A percentile compares a stretch with the other conserved stretches of the same genome.
These are phyloP conservation scores for Hipparchia sbordonii DNA, from an alignment of 2,888 invertebrate species.

Conservation along the genomic window DNA sequence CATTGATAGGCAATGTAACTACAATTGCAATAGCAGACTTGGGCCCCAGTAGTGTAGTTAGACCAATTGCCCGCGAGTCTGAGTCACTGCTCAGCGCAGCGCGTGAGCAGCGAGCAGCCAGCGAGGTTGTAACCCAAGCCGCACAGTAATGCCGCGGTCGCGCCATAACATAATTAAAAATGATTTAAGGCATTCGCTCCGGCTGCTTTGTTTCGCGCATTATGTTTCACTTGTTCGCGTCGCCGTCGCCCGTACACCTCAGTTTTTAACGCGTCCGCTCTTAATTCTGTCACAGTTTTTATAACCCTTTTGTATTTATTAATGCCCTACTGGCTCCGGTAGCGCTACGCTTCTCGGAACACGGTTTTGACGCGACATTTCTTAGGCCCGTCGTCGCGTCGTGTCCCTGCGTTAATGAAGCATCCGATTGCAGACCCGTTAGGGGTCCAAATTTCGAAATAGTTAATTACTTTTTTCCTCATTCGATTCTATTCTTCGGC, in stretches of 20 bases:
- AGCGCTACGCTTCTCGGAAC: slow-evolving; percentile 80
- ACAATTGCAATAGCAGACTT: no score
- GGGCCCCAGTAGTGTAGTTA: no score
- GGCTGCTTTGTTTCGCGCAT: slow-evolving; percentile 84
- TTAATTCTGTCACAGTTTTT: slow-evolving; percentile 83
- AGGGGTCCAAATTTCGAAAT: slow-evolving; percentile 29
- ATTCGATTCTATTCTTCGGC: not conserved
- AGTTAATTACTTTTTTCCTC: slow-evolving; percentile 33
- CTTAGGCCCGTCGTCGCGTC: slow-evolving; percentile 62
- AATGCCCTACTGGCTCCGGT: slow-evolving; percentile 79
- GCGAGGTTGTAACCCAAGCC: slow-evolving; percentile 63
- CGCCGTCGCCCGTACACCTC: slow-evolving; percentile 68
- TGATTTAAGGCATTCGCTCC: slow-evolving; percentile 83
- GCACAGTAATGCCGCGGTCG: slow-evolving; percentile 59
- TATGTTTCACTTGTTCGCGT: slow-evolving; percentile 82
- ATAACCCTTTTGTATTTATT: slow-evolving; percentile 81
- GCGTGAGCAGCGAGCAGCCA: slow-evolving; percentile 26
- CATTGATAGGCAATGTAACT: no score
- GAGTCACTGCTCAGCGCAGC: slow-evolving; percentile 39
- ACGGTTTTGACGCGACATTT: slow-evolving; percentile 79
- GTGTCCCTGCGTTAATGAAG: slow-evolving; percentile 75
- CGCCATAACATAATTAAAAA: slow-evolving; percentile 84
- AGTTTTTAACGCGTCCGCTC: slow-evolving; percentile 77
- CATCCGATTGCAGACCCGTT: slow-evolving; percentile 75
- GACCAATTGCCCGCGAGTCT: slow-evolving; percentile 33